These are phyloP conservation scores for Mechanitis messenoides DNA, from an alignment of 2,888 invertebrate genomes.

Conservation along the genomic window DNA sequence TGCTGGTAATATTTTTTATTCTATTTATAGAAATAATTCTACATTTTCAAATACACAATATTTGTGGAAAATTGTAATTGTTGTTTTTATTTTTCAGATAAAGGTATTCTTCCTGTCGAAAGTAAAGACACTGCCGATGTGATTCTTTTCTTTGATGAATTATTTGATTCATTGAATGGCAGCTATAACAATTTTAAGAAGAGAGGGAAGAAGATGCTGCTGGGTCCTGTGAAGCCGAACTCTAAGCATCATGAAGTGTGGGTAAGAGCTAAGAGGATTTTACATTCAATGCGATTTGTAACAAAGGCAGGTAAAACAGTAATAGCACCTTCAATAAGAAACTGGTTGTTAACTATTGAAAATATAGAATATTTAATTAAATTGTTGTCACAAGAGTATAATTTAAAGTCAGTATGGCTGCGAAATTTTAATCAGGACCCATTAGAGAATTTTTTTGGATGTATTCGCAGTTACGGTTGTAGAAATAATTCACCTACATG, in stretches of 20 bases:
- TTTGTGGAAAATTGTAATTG: too few relatives aligned
- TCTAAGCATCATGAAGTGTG: neutral
- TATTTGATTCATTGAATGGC: constrained; percentile 26
- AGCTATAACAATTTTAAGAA: constrained; percentile 13
- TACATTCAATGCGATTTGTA: neutral
- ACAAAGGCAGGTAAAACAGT: neutral
- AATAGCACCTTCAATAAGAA: neutral
- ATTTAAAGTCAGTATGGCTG: constrained; percentile 13
- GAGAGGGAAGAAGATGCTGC: constrained; percentile 16
- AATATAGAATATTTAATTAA: constrained; percentile 12
- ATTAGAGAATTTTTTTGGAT: constrained; percentile 20
- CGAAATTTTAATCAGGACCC: constrained; percentile 20
- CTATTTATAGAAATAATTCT: neutral
- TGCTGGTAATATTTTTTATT: constrained; percentile 29
- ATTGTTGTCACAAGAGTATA: constrained; percentile 2
- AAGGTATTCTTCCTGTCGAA: constrained; percentile 14
- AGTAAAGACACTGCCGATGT: constrained; percentile 19
- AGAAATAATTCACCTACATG: constrained; percentile 14
- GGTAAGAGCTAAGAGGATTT: neutral
- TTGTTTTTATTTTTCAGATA: constrained; percentile 8
- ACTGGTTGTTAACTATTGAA: constrained; percentile 9
- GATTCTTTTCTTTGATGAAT: constrained; percentile 21
- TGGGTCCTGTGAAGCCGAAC: constrained; percentile 20
- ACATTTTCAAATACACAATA: too few relatives aligned
- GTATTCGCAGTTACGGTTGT: constrained; percentile 15